Percentiles rank a stretch among this genome's conserved stretches.
Conservation (phyloP, 2,113 vertebrate species). For the Zosterops hypoxanthus region DNA sequence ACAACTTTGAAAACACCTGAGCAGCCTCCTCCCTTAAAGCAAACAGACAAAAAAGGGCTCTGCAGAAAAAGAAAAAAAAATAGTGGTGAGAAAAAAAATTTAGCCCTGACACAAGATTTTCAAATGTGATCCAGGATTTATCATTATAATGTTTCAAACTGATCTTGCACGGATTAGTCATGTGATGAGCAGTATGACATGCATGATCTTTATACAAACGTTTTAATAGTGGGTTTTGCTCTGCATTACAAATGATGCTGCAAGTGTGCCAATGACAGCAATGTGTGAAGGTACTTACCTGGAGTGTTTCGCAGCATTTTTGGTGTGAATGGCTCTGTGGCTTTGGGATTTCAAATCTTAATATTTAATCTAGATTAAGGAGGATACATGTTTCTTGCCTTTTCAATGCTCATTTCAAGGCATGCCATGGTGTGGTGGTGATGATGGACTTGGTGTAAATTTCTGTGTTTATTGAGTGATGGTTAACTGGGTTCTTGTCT, state of each 20-base stretch:
- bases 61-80: background rate
- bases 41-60: background rate
- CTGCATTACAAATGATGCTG: background rate
- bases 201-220: background rate
- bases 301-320: background rate
- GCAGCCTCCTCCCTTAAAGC: background rate
- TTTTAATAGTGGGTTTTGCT: background rate
- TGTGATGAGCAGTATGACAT: background rate
- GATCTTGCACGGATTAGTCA: background rate
- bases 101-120: background rate
- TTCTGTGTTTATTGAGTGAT: background rate
- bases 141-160: background rate
- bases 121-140: background rate
- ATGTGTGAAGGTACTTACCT: background rate
- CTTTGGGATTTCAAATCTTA: background rate
- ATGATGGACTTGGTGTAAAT: background rate
- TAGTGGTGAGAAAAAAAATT: background rate
- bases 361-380: background rate
- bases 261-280: background rate
- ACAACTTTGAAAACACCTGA: slow-evolving; percentile 33
- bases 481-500: background rate
- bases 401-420: background rate
- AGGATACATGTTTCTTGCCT: background rate
- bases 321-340: background rate
- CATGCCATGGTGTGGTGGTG: background rate